Evolutionary conservation across 2,888 invertebrate genomes (phyloP).

Genomic region (Mermis nigrescens): DNA sequence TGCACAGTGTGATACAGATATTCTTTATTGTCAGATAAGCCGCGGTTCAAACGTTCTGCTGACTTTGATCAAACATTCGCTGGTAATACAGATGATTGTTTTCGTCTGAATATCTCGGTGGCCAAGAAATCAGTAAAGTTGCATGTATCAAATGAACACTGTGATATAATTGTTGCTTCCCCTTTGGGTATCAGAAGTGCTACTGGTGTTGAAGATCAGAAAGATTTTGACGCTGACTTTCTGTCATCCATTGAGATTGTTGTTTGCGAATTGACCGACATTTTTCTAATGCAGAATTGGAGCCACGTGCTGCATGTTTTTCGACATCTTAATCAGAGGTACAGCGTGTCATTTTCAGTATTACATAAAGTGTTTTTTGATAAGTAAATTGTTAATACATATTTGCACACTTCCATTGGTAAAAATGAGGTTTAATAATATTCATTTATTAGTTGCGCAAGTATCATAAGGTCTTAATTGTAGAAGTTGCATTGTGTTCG

Average conservation of each 20-base stretch:
- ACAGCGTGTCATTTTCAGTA: too few species aligned
- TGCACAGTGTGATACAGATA: too few species aligned
- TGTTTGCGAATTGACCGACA: conserved; percentile 69
- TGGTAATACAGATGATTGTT: conserved; percentile 85
- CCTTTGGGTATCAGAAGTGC: conserved; percentile 74
- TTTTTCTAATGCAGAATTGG: conserved; percentile 92
- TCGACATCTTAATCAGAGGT: conserved; percentile 65
- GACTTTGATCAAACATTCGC: conserved; percentile 67
- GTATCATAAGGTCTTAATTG: too few species aligned
- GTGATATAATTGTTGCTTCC: conserved; percentile 84
- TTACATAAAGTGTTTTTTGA: too few species aligned
- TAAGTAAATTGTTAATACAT: too few species aligned
- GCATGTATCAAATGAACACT: conserved; percentile 73
- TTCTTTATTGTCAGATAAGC: background rate
- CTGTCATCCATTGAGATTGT: conserved; percentile 77
- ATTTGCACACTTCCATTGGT: too few species aligned
- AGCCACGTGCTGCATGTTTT: conserved; percentile 67
- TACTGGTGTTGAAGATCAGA: conserved; percentile 56
- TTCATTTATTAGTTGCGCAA: too few species aligned
- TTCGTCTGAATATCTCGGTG: conserved; percentile 71
- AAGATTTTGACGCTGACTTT: conserved; percentile 46
- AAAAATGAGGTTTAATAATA: too few species aligned
- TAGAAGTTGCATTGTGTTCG: too few species aligned
- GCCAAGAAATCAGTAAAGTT: conserved; percentile 81
- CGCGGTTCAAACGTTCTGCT: conserved; percentile 41